Conservation (phyloP, 2,797 vertebrate genomes). For the Lateolabrax maculatus region DNA sequence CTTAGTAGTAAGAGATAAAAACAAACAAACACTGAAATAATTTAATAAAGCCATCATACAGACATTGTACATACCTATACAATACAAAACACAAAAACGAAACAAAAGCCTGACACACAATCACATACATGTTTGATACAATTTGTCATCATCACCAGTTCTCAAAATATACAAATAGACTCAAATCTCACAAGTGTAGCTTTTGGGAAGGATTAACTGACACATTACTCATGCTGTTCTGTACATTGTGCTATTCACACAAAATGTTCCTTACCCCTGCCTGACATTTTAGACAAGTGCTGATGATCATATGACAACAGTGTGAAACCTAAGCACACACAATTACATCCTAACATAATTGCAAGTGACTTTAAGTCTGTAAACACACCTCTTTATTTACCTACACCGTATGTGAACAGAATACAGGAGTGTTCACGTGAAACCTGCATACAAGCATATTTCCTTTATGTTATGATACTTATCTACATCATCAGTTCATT, state of each 20-base stretch:
- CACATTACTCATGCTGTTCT: constrained; percentile 1
- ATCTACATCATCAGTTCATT: neutral
- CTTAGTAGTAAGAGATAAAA: neutral
- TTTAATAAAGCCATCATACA: neutral
- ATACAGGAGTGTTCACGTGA: neutral
- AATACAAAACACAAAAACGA: neutral
- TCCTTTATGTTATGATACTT: neutral
- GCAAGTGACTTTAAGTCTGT: neutral
- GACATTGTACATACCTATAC: neutral
- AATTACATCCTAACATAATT: constrained; percentile 1
- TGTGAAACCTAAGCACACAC: neutral
- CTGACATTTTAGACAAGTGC: constrained; percentile 1
- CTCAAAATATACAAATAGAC: neutral
- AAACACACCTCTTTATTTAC: neutral
- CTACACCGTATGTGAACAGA: neutral
- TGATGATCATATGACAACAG: neutral
- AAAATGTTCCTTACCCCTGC: neutral
- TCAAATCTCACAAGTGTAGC: neutral
- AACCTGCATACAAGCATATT: neutral
- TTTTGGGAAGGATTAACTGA: neutral
- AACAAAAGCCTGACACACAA: neutral
- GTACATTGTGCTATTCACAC: neutral
- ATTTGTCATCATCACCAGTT: neutral
- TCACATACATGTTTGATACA: neutral
- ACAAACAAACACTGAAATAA: neutral